Conservation (phyloP, 1,140 invertebrate species). For the Meloidogyne floridensis region DNA sequence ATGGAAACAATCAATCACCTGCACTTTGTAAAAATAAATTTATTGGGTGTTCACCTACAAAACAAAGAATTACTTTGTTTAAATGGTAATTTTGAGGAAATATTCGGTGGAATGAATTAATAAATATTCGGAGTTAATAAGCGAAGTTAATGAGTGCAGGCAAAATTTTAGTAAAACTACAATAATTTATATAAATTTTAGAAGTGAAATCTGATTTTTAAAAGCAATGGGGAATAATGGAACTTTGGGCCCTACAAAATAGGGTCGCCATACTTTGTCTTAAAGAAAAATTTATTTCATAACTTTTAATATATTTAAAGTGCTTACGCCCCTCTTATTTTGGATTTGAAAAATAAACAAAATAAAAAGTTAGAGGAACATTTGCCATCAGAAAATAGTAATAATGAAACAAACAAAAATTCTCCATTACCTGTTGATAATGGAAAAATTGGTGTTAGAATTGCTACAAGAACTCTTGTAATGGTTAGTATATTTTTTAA, state of each 20-base stretch:
- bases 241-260: no score
- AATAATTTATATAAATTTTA: no score
- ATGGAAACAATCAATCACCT: background rate
- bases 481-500: conserved; percentile 43
- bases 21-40: background rate
- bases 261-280: no score
- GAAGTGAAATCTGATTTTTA: no score
- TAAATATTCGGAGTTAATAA: background rate
- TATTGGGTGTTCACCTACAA: background rate
- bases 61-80: background rate
- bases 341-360: conserved; percentile 5
- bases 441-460: conserved; percentile 55
- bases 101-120: background rate
- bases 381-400: background rate
- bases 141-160: no score
- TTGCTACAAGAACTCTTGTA: conserved; percentile 53
- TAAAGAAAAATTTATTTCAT: background rate
- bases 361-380: background rate
- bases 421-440: conserved; percentile 17
- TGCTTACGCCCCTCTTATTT: background rate
- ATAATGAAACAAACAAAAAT: background rate
- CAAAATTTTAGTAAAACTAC: no score
- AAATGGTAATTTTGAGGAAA: background rate
- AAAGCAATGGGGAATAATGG: no score
- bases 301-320: background rate